Conservation (phyloP, 2,888 invertebrate genomes). For the Zygothrica quintamaculata region DNA sequence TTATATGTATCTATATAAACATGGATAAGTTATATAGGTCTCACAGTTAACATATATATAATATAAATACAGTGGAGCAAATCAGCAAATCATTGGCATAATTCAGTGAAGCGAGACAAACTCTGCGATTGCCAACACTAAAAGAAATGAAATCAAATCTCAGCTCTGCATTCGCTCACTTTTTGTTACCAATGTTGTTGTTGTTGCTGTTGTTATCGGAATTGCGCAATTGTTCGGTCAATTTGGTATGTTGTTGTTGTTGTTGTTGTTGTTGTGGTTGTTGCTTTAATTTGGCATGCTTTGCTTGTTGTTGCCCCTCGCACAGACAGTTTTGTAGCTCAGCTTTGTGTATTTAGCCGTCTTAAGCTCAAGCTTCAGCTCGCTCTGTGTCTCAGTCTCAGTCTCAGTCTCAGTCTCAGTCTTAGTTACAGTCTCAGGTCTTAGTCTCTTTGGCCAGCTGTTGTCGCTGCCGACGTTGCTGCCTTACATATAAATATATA, state of each 20-base stretch:
- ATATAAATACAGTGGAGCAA: constrained; percentile 20
- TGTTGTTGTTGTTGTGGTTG: too few species aligned
- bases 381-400: constrained; percentile 18
- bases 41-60: not conserved
- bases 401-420: constrained; percentile 1
- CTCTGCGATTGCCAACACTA: constrained; percentile 12
- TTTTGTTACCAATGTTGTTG: constrained; percentile 43
- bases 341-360: constrained; percentile 33
- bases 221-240: constrained; percentile 78
- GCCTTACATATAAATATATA: constrained; percentile 10
- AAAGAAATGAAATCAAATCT: constrained; percentile 40
- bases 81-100: constrained; percentile 27
- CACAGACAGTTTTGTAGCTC: constrained; percentile 24
- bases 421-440: constrained; percentile 13
- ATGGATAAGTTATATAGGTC: not conserved
- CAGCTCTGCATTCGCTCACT: constrained; percentile 36
- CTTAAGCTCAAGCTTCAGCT: constrained; percentile 26
- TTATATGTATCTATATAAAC: too few species aligned
- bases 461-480: constrained; percentile 41
- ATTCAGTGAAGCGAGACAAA: constrained; percentile 35
- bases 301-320: constrained; percentile 31
- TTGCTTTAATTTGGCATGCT: constrained; percentile 48
- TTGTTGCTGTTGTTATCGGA: constrained; percentile 56
- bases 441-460: constrained; percentile 48
- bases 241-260: constrained; percentile 51